Percentiles rank a stretch among this genome's conserved stretches.
Conservation (phyloP, 1,140 invertebrate species). For the Bombyx mandarina region DNA sequence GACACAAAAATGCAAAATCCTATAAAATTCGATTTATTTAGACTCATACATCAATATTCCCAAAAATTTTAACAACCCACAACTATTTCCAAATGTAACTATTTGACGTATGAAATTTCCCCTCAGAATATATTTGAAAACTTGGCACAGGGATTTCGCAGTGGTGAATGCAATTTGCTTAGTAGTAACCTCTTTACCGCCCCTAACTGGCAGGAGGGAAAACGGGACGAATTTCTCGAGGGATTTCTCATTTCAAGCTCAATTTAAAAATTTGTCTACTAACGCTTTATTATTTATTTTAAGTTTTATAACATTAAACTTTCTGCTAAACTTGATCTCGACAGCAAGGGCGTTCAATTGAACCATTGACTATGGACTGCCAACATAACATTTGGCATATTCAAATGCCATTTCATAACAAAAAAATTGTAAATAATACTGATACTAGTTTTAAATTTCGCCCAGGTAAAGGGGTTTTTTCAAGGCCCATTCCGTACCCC, state of each 20-base stretch:
- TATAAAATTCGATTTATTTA: neutral
- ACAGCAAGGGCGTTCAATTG: too few relatives aligned
- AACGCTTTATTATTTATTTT: slow-evolving; percentile 1
- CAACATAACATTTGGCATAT: too few relatives aligned
- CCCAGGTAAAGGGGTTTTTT: too few relatives aligned
- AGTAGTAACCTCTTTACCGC: slow-evolving; percentile 55
- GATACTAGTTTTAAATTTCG: too few relatives aligned
- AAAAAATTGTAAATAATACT: too few relatives aligned
- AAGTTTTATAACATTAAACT: slow-evolving; percentile 29
- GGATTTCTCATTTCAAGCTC: slow-evolving; percentile 54
- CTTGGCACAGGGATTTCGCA: slow-evolving; percentile 33
- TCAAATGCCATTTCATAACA: too few relatives aligned
- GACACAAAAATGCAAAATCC: neutral
- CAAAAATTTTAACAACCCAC: too few relatives aligned
- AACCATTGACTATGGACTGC: too few relatives aligned
- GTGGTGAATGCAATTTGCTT: slow-evolving; percentile 53
- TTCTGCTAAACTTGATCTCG: too few relatives aligned
- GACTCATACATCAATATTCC: too few relatives aligned
- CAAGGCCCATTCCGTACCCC: too few relatives aligned
- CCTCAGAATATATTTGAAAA: slow-evolving; percentile 20
- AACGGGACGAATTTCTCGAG: slow-evolving; percentile 33
- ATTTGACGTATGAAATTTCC: slow-evolving; percentile 16
- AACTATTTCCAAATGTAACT: neutral
- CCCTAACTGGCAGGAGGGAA: slow-evolving; percentile 30
- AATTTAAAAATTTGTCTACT: slow-evolving; percentile 49